A percentile compares a stretch with the other conserved stretches of the same genome.
Evolutionary conservation across 1,140 invertebrate genomes (phyloP).

Genomic region (Caenorhabditis brenneri): DNA sequence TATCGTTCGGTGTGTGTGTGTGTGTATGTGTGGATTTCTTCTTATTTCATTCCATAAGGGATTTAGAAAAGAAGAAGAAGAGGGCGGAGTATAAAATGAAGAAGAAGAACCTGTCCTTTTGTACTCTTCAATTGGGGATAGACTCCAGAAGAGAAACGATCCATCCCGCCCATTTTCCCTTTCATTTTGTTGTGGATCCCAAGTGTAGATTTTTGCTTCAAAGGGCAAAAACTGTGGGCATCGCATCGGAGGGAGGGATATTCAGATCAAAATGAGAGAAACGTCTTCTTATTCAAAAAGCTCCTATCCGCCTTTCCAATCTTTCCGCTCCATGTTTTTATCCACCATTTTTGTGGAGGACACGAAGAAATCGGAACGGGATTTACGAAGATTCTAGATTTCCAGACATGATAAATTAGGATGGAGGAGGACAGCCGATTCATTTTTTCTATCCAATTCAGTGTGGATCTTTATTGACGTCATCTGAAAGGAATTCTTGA

Average conservation of each 20-base stretch:
- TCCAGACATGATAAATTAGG: not conserved
- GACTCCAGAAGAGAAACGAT: not conserved
- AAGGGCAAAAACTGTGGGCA: not conserved
- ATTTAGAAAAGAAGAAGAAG: not conserved
- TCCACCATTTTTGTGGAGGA: not conserved
- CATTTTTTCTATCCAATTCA: not conserved
- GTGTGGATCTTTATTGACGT: not conserved
- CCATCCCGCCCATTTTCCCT: conserved; percentile 11
- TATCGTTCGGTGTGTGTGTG: not conserved
- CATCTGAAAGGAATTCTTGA: not conserved
- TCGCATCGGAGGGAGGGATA: too few relatives aligned
- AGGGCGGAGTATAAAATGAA: too few relatives aligned
- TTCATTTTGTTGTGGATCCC: not conserved
- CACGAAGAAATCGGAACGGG: not conserved
- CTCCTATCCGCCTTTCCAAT: not conserved
- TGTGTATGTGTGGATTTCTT: not conserved
- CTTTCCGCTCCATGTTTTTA: not conserved
- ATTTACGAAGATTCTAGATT: not conserved
- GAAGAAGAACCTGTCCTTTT: conserved; percentile 26
- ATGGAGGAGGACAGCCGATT: too few relatives aligned
- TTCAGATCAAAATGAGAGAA: conserved; percentile 18
- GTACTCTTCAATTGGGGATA: not conserved
- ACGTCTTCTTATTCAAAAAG: not conserved
- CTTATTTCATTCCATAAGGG: not conserved
- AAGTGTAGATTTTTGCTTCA: conserved; percentile 18